These are phyloP conservation scores for Neuroterus valhalla DNA, from an alignment of 1,140 invertebrate genomes.

Conservation along the genomic window DNA sequence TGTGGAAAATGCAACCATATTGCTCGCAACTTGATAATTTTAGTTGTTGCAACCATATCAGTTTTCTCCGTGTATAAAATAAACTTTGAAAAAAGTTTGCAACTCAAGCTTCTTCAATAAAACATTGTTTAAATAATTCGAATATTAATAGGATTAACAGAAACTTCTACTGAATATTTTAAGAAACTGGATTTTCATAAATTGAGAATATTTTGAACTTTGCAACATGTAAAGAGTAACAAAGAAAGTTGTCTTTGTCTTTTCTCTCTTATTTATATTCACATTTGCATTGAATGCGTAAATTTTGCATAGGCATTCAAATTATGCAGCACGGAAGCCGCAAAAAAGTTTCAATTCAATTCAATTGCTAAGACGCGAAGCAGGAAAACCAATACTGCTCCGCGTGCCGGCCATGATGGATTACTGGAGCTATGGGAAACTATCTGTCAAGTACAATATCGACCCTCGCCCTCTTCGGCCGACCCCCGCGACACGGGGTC, in stretches of 20 bases:
- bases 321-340: conserved; percentile 1
- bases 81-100: too few species aligned
- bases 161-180: not conserved
- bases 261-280: not conserved
- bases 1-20: too few species aligned
- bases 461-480: conserved; percentile 71
- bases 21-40: too few species aligned
- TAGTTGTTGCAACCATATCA: too few species aligned
- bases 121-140: too few species aligned
- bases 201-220: too few species aligned
- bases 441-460: conserved; percentile 76
- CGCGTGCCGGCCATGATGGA: conserved; percentile 73
- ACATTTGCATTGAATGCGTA: conserved; percentile 10
- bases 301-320: conserved; percentile 25
- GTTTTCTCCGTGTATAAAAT: too few species aligned
- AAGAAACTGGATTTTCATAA: not conserved
- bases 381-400: conserved; percentile 73
- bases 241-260: not conserved
- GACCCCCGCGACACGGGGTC: conserved; percentile 65
- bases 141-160: too few species aligned
- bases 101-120: too few species aligned
- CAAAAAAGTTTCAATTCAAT: conserved; percentile 63
- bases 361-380: conserved; percentile 65
- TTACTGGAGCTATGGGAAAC: conserved; percentile 74
- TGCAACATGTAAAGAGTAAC: not conserved